Conservation (phyloP, 2,113 vertebrate species). For the Leuciscus idus region DNA sequence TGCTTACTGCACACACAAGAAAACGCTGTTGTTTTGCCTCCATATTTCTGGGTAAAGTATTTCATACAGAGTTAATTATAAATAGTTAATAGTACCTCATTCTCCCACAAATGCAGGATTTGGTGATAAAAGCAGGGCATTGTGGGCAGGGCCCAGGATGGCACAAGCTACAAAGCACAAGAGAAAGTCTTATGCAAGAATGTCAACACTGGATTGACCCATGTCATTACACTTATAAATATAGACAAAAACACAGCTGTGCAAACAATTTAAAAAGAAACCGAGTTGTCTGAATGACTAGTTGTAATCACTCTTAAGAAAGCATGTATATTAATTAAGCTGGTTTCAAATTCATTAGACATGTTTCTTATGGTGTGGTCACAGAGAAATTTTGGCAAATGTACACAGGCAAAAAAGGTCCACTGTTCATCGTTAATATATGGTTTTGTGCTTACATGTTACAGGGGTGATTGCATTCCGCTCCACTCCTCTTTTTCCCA, state of each 20-base stretch:
- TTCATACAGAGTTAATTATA: background rate
- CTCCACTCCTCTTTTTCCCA: constrained; percentile 89
- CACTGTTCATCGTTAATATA: too few species aligned
- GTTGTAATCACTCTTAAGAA: background rate
- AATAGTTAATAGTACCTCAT: constrained; percentile 79
- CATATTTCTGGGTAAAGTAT: background rate
- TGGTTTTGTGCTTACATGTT: constrained; percentile 85
- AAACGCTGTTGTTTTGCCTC: background rate
- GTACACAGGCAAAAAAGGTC: too few species aligned
- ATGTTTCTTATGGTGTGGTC: too few species aligned
- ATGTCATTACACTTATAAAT: background rate
- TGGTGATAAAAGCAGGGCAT: constrained; percentile 92
- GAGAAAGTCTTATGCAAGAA: background rate
- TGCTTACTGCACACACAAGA: constrained; percentile 80
- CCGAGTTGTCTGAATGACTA: background rate
- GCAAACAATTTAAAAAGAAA: background rate
- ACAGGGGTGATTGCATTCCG: constrained; percentile 93
- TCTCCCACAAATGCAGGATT: constrained; percentile 90
- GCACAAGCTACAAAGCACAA: constrained; percentile 80
- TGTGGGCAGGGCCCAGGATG: constrained; percentile 97
- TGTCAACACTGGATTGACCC: background rate
- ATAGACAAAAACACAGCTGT: background rate
- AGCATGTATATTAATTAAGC: too few species aligned
- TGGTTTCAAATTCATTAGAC: too few species aligned
- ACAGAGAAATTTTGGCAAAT: too few species aligned